Base-by-base conservation (phyloP, 1,140 invertebrate species). In the Zaprionus tsacasi region DNA sequence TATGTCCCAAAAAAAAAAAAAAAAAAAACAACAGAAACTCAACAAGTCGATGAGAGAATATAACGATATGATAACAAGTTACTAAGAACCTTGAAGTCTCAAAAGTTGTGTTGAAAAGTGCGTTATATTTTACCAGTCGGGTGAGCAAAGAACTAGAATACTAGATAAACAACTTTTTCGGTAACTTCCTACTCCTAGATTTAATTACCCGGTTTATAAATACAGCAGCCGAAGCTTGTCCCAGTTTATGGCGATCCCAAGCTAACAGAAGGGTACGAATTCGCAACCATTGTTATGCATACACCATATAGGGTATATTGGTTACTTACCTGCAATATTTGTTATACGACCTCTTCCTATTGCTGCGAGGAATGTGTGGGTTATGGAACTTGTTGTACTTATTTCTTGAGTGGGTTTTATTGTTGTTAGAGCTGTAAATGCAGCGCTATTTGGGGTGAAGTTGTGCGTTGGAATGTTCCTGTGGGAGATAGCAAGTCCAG, bases 391-490 rank as follows among this genome's bases (percentile, higher is more conserved):
- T 40, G 15, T 64, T 17, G 15, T 45, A 25, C 12, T 64, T 40
- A 30, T 27, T 21, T 33, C 8, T 17, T 43, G 17, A 38, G 11
- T 57, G n/a, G 5, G 54, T 66, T 35, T 54, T 66, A 66, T 56
- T 66, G 64, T 57, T 17, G 52, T 65, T 12, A 6, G 12, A 56
- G 27, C 25, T 56, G 38, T 67, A 58, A 48, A 61, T 78, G 52
- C 38, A 71, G 71, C 64, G 17, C 50, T 68, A 61, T 70, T 54
- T 35, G 27, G 81, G 81, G 81, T 83, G 81, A 80, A 78, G 81
- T 73, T 80, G 40, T 72, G 76, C 81, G 81, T 75, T 88, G 83
- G 83, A 80, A 64, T 72, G 70, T 88, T 87, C 77, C 83, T 87
- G 66, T 43, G 33, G 56, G 66, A 57, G 48, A 54, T 38, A 55